A percentile compares a stretch with the other conserved stretches of the same genome.
These are phyloP conservation scores for Malurus splendens DNA, from an alignment of 2,797 vertebrate genomes.

Conservation along the genomic window DNA sequence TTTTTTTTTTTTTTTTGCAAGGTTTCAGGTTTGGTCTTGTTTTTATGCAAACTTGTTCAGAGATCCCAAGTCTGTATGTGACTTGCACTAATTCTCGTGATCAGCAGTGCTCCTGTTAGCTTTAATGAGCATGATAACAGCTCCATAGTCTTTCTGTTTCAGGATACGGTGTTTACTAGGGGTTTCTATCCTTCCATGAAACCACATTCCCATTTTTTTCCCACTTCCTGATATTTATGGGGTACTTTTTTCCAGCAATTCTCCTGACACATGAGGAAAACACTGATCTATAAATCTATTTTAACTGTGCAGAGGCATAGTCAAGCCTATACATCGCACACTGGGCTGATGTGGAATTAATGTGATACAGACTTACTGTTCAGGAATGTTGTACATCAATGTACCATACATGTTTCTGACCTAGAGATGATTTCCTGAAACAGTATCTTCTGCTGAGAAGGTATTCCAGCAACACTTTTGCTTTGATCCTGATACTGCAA, in stretches of 20 bases:
- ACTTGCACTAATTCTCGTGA: neutral
- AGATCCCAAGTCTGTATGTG: neutral
- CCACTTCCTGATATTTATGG: neutral
- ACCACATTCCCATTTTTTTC: neutral
- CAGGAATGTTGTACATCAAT: neutral
- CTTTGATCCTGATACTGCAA: neutral
- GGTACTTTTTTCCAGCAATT: neutral
- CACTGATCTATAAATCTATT: neutral
- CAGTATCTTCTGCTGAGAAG: neutral
- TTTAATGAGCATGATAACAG: neutral
- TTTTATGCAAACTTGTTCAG: neutral
- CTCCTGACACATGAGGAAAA: neutral
- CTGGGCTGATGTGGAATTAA: neutral
- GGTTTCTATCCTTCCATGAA: neutral
- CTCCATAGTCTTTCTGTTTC: neutral
- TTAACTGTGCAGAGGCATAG: neutral
- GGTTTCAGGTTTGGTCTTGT: constrained; percentile 34
- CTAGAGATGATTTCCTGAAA: neutral
- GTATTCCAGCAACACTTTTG: neutral
- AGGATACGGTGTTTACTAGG: neutral
- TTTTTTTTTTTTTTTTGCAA: neutral
- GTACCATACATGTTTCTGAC: neutral
- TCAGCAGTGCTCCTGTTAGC: neutral
- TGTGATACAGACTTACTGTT: neutral
- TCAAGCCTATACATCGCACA: neutral